Evolutionary conservation across 1,140 invertebrate species (phyloP).

Genomic region (Protaetia brevitarsis): DNA sequence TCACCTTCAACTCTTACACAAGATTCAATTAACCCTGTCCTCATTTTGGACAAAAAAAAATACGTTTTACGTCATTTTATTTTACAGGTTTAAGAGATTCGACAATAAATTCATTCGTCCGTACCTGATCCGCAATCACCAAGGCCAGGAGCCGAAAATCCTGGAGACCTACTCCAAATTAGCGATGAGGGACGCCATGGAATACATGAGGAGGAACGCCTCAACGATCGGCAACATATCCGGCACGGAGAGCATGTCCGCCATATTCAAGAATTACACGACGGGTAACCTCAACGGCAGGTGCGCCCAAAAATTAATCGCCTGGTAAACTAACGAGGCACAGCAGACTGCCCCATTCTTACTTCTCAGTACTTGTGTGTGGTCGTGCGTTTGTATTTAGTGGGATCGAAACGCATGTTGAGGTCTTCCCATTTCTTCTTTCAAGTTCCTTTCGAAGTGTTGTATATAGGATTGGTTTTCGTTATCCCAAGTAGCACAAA

Average conservation of each 20-base stretch:
- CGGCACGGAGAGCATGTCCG: conserved; percentile 83
- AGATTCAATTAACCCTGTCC: not conserved
- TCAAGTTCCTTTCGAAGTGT: not conserved
- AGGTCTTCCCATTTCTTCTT: too few relatives aligned
- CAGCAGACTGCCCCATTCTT: conserved; percentile 30
- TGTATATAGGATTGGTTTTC: too few relatives aligned
- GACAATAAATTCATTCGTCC: conserved; percentile 92
- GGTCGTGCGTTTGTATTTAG: not conserved
- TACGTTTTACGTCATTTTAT: conserved; percentile 13
- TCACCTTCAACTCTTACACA: too few relatives aligned
- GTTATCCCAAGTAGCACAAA: too few relatives aligned
- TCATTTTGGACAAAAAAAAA: not conserved
- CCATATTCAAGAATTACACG: conserved; percentile 84
- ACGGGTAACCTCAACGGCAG: conserved; percentile 77
- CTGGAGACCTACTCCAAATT: conserved; percentile 91
- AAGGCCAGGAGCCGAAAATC: conserved; percentile 89
- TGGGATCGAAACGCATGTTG: not conserved
- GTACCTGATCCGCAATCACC: conserved; percentile 78
- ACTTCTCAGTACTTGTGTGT: not conserved
- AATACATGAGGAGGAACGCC: conserved; percentile 81
- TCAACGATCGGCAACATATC: conserved; percentile 79
- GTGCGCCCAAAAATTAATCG: conserved; percentile 53
- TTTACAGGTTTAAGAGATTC: conserved; percentile 82
- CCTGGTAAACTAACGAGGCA: conserved; percentile 43
- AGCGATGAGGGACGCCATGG: conserved; percentile 89